phyloP scores from a whole-genome alignment of 2,113 vertebrate species.

The Spermophilus dauricus region DNA sequence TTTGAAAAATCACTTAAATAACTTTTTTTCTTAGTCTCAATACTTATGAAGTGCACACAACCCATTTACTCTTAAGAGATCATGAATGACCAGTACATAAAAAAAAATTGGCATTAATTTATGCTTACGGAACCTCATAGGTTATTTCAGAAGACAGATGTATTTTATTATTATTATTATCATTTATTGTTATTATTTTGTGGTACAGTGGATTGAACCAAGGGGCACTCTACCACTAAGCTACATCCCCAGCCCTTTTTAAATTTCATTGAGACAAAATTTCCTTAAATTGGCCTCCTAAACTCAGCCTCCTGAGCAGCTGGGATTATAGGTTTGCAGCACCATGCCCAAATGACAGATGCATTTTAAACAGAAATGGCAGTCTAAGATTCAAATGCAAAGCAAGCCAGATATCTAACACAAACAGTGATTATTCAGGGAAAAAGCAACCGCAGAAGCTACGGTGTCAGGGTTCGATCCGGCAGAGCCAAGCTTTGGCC shows the following conservation, averaged over 20 bases:
- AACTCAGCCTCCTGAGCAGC: neutral
- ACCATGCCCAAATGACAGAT: neutral
- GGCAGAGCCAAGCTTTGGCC: neutral
- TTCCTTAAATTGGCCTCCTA: neutral
- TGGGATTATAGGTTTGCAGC: neutral
- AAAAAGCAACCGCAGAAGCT: neutral
- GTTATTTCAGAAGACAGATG: neutral
- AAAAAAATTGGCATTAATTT: neutral
- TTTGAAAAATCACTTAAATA: constrained; percentile 24
- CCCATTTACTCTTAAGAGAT: neutral
- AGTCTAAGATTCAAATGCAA: neutral
- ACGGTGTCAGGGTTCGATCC: too few species aligned
- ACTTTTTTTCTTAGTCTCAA: neutral
- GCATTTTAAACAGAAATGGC: constrained; percentile 9
- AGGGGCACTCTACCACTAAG: neutral
- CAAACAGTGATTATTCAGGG: neutral
- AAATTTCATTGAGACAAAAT: neutral
- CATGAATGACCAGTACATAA: neutral
- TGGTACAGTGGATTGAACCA: neutral
- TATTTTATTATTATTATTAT: neutral
- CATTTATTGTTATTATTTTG: neutral
- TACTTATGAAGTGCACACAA: neutral
- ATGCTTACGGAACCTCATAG: neutral
- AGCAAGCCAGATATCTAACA: neutral
- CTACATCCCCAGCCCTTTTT: neutral